These are phyloP conservation scores for Paedocypris sp. DNA, from an alignment of 2,113 vertebrate genomes.

Conservation along the genomic window DNA sequence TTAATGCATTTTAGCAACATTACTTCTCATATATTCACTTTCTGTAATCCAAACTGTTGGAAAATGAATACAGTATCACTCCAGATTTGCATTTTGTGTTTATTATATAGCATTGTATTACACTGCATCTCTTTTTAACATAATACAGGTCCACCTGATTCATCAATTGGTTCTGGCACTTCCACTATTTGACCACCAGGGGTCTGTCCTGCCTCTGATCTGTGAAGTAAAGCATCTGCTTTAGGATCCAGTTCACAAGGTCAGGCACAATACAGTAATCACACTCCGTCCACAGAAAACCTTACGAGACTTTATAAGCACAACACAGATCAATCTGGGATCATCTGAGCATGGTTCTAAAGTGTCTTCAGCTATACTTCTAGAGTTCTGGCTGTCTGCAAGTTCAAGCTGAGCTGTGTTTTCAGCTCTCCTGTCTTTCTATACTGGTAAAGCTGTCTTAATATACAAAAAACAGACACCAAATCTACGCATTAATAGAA, in stretches of 20 bases:
- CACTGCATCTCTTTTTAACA: too few species aligned
- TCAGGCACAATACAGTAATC: constrained; percentile 18
- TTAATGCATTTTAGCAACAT: too few species aligned
- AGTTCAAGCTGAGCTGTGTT: background rate
- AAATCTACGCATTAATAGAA: too few species aligned
- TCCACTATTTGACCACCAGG: constrained; percentile 24
- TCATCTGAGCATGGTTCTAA: background rate
- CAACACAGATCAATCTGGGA: background rate
- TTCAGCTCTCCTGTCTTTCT: background rate
- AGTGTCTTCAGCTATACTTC: background rate
- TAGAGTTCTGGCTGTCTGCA: background rate
- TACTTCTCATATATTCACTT: too few species aligned
- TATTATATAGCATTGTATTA: too few species aligned
- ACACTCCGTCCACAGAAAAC: constrained; percentile 3
- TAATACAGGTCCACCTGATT: too few species aligned
- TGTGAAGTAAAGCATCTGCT: constrained; percentile 2
- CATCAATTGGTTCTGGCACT: constrained; percentile 1
- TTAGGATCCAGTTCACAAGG: constrained; percentile 26
- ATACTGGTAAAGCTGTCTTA: too few species aligned
- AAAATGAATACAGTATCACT: too few species aligned
- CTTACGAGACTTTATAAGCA: background rate
- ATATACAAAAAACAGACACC: too few species aligned
- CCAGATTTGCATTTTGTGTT: too few species aligned
- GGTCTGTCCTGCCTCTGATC: constrained; percentile 27
- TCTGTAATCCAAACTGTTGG: too few species aligned